phyloP scores from a whole-genome alignment of 2,113 vertebrate genomes.

The Pomatorhinus ruficollis region DNA sequence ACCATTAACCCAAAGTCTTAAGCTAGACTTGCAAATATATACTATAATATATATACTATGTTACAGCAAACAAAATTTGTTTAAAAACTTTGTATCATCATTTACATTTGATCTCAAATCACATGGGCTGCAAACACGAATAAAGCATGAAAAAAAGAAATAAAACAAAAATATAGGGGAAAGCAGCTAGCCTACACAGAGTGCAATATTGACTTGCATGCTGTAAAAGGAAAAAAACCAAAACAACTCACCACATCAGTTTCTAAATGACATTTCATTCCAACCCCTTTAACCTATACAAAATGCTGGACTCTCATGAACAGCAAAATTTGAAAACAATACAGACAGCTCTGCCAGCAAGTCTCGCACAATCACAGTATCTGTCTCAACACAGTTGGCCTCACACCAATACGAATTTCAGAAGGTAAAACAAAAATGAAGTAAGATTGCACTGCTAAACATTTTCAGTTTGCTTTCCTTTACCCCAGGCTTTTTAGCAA shows the following conservation, averaged over 20 bases:
- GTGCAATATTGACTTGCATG: background rate
- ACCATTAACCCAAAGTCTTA: background rate
- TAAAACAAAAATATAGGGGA: background rate
- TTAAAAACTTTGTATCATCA: background rate
- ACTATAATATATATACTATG: background rate
- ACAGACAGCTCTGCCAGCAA: background rate
- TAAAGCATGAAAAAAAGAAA: background rate
- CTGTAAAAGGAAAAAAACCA: background rate
- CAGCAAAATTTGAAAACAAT: background rate
- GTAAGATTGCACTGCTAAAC: background rate
- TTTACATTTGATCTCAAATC: background rate
- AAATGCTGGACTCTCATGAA: background rate
- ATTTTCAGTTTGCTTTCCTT: background rate
- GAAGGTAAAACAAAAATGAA: background rate
- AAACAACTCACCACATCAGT: background rate
- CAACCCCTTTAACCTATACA: background rate
- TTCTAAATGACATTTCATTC: background rate
- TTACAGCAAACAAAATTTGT: background rate
- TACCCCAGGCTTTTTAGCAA: background rate
- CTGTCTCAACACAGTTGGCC: background rate
- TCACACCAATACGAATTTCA: background rate
- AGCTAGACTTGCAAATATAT: background rate
- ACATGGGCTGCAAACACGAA: background rate
- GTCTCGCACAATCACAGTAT: background rate
- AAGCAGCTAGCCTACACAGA: background rate